Percentiles rank a stretch among this genome's conserved stretches.
Evolutionary conservation across 1,140 invertebrate genomes (phyloP).

Genomic region (Papilio helenus): DNA sequence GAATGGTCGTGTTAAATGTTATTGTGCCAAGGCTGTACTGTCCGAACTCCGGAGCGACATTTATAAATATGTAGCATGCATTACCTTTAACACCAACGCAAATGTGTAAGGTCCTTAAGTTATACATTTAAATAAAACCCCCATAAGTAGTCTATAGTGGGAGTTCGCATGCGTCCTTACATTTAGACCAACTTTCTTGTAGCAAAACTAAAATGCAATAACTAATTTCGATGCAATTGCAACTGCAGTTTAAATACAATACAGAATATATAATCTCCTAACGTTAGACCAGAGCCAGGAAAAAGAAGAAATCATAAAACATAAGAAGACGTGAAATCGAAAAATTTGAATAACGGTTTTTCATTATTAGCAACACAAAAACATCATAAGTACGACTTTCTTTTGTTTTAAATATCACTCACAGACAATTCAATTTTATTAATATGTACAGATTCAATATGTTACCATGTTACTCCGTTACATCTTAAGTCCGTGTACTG

Average conservation of each 20-base stretch:
- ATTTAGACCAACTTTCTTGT: not conserved
- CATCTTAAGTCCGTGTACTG: not conserved
- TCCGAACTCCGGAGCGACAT: constrained; percentile 55
- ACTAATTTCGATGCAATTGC: too few species aligned
- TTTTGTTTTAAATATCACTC: too few species aligned
- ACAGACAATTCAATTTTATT: too few species aligned
- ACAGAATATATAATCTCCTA: too few species aligned
- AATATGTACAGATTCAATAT: too few species aligned
- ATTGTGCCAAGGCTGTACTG: constrained; percentile 72
- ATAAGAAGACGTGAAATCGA: too few species aligned
- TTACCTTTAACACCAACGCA: constrained; percentile 44
- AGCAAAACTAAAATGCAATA: not conserved
- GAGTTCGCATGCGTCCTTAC: not conserved
- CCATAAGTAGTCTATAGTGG: not conserved
- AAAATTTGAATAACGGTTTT: too few species aligned
- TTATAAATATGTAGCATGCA: constrained; percentile 49
- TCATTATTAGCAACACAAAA: too few species aligned
- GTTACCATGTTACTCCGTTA: not conserved
- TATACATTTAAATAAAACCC: not conserved
- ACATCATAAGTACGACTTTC: too few species aligned
- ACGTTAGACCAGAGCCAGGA: too few species aligned
- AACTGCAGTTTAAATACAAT: too few species aligned
- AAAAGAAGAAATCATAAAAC: too few species aligned
- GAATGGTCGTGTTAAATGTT: constrained; percentile 73
- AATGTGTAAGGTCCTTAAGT: not conserved